phyloP scores from a whole-genome alignment of 2,113 vertebrate genomes.

The Chaetura pelagica region DNA sequence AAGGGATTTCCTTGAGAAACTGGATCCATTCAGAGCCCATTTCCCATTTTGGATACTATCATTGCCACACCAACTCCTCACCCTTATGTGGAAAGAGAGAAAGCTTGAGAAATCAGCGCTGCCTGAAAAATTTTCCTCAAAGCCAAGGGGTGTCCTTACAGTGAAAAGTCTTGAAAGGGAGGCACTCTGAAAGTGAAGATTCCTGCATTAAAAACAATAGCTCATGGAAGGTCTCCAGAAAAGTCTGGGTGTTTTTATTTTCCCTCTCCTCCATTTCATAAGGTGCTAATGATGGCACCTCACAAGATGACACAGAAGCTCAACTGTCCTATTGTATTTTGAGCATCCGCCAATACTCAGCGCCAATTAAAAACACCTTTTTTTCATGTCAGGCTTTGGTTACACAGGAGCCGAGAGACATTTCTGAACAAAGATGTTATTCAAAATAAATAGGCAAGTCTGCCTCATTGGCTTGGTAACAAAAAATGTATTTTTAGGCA shows the following conservation, averaged over 20 bases:
- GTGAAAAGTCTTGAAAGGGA: background rate
- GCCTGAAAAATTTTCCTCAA: background rate
- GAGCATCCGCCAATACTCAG: background rate
- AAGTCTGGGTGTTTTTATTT: background rate
- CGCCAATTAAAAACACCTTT: background rate
- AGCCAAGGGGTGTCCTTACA: background rate
- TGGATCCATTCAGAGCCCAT: background rate
- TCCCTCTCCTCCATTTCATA: background rate
- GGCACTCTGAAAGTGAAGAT: background rate
- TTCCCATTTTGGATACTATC: background rate
- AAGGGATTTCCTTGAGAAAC: background rate
- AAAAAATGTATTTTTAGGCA: background rate
- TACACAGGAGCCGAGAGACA: background rate
- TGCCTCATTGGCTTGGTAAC: background rate
- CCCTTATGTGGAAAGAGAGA: background rate
- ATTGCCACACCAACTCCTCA: background rate
- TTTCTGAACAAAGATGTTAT: slow-evolving; percentile 11
- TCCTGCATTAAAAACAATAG: background rate
- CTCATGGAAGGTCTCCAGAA: background rate
- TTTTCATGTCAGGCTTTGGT: background rate
- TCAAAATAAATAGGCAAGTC: background rate
- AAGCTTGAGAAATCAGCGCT: background rate
- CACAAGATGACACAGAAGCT: background rate
- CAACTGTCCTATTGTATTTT: background rate
- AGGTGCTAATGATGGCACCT: background rate